Conservation (phyloP, 2,113 vertebrate species). For the Phaethornis superciliosus region DNA sequence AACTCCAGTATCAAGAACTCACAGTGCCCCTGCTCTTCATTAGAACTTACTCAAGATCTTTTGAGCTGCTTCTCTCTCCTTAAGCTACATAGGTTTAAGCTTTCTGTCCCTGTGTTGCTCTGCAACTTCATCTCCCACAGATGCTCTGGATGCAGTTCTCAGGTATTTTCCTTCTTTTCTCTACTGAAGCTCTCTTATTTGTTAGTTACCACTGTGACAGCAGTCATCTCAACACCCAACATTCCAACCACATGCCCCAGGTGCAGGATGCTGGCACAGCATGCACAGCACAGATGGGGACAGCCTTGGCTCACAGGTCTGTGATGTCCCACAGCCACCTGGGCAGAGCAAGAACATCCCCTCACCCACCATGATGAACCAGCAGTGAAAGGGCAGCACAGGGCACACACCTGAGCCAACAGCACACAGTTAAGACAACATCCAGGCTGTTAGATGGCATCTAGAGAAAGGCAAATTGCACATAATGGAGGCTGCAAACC, state of each 20-base stretch:
- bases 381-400: too few species aligned
- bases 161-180: background rate
- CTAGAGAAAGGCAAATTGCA: background rate
- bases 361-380: background rate
- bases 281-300: background rate
- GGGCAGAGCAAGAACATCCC: background rate
- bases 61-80: background rate
- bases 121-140: background rate
- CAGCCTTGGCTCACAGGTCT: fast-evolving
- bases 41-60: background rate
- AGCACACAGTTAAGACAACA: fast-evolving
- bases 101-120: background rate
- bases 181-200: background rate
- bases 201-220: background rate
- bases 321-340: fast-evolving
- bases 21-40: background rate
- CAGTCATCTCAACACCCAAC: background rate
- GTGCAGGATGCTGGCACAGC: background rate
- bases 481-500: background rate
- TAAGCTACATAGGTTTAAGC: too few species aligned
- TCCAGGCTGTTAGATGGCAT: background rate
- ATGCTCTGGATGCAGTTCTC: background rate
- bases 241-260: background rate
- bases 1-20: background rate
- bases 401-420: background rate